Evolutionary conservation across 2,888 invertebrate species (phyloP), one percentile per base, ranked within the genome.

Genomic region (Lymantria dispar): DNA sequence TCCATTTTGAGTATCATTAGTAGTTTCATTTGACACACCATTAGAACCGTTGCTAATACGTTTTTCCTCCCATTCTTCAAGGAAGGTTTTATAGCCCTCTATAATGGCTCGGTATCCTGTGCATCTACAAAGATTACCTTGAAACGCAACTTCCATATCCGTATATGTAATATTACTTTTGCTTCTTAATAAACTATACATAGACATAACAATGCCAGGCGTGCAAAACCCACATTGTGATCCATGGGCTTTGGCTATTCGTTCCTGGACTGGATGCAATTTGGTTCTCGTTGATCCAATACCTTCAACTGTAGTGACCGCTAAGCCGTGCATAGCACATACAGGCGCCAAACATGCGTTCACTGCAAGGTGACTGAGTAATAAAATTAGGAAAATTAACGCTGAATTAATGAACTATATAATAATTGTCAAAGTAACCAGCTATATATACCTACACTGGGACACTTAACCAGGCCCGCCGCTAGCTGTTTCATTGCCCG

Each of bases 151-250:
- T 81, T 97, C 97, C 63, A 98, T 85, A 58, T 98, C 95, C 11
- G 93, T 83, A 92, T 96, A 95, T 0, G 93, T 90, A 5, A 98
- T 96, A 70, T 93, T 92, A 0, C 93, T 92, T 39, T 94, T 93
- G 65, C 93, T 95, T 70, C 98, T 90, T 0, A 98, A 85, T 41
- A 98, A 87, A 0, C 97, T 92, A 73, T 98, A 98, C 97, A 98
- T 98, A 0, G 98, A 98, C 98, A 99, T 99, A 0, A 99, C 97
- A 56, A 99, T 97, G 29, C 98, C 98, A 0, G 98, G 98, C 0
- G 98, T 98, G 70, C 98, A 98, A 80, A 97, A 98, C 0, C 98
- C 98, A 77, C 98, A 98, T 81, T 98, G 98, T 0, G 98, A 97
- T 0, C 98, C 98, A 74, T 98, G 98, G 0, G 97, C 93, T 85